Evolutionary conservation across 2,888 invertebrate species (phyloP).

Genomic region (Eristalis intricaria): DNA sequence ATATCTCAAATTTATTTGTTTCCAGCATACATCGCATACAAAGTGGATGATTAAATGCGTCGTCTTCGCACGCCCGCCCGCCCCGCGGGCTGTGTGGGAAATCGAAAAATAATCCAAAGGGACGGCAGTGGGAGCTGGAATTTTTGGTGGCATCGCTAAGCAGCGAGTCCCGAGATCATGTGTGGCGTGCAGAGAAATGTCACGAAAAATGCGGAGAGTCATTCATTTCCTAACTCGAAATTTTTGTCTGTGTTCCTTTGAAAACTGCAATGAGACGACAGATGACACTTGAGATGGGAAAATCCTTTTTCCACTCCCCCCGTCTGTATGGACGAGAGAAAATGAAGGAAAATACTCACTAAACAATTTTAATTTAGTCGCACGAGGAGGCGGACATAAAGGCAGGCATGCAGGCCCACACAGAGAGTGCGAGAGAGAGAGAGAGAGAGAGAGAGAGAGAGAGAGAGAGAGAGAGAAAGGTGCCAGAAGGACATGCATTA

Average conservation of each 20-base stretch:
- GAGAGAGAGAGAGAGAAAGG: conserved; percentile 20
- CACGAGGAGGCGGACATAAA: conserved; percentile 11
- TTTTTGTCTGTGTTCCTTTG: conserved; percentile 6
- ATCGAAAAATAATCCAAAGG: conserved; percentile 66
- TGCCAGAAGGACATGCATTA: conserved; percentile 58
- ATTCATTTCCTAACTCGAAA: conserved; percentile 59
- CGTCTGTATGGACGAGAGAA: neutral
- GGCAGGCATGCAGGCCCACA: neutral
- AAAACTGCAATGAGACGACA: conserved; percentile 46
- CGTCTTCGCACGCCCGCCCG: neutral
- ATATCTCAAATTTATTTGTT: conserved; percentile 69
- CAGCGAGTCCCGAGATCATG: too few relatives aligned
- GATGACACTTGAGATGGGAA: conserved; percentile 51
- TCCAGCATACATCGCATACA: conserved; percentile 66
- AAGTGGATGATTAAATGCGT: conserved; percentile 71
- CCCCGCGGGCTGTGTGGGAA: conserved; percentile 28
- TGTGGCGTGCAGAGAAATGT: conserved; percentile 31
- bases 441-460: neutral
- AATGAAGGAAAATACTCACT: conserved; percentile 42
- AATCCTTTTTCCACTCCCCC: conserved; percentile 32
- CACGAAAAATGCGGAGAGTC: conserved; percentile 52
- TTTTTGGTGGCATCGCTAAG: too few relatives aligned
- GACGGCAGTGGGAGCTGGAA: conserved; percentile 32
- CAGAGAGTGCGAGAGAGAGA: too few relatives aligned
- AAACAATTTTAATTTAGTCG: conserved; percentile 70